A percentile compares a stretch with the other conserved stretches of the same genome.
These are phyloP conservation scores for Anthophora plumipes DNA, from an alignment of 2,888 invertebrate species.

Conservation along the genomic window DNA sequence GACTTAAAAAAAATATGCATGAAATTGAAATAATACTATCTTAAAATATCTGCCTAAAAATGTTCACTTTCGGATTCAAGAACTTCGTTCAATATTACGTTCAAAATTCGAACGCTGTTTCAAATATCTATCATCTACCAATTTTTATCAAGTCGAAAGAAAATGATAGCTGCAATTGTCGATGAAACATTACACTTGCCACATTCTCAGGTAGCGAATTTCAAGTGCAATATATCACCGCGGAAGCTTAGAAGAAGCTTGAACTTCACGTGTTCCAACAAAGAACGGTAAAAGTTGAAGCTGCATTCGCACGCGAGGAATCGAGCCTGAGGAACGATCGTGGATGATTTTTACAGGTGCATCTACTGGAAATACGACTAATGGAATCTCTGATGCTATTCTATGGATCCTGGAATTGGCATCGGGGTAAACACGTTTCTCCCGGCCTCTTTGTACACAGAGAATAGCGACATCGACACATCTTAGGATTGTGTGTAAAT, in stretches of 20 bases:
- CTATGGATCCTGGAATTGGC: constrained; percentile 44
- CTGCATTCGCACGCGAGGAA: constrained; percentile 8
- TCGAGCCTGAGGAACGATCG: constrained; percentile 27
- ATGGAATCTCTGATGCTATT: constrained; percentile 53
- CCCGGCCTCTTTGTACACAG: not conserved
- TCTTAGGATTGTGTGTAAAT: constrained; percentile 37
- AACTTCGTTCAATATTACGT: too few species aligned
- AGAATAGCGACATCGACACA: constrained; percentile 26
- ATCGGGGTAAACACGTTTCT: constrained; percentile 24
- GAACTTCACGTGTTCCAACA: not conserved
- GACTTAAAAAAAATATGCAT: too few species aligned
- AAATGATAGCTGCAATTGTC: too few species aligned
- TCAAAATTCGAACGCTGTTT: too few species aligned
- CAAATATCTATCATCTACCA: too few species aligned
- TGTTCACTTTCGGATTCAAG: too few species aligned
- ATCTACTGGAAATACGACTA: constrained; percentile 55
- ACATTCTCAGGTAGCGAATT: not conserved
- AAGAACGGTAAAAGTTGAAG: not conserved
- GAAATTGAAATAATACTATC: too few species aligned
- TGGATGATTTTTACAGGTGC: constrained; percentile 35
- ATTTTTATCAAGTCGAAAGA: not conserved
- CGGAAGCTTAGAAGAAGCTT: not conserved
- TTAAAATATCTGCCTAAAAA: too few species aligned
- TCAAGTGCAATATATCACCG: not conserved
- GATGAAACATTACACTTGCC: not conserved